Evolutionary conservation across 2,113 vertebrate genomes (phyloP).

Genomic region (Nothobranchius furzeri): DNA sequence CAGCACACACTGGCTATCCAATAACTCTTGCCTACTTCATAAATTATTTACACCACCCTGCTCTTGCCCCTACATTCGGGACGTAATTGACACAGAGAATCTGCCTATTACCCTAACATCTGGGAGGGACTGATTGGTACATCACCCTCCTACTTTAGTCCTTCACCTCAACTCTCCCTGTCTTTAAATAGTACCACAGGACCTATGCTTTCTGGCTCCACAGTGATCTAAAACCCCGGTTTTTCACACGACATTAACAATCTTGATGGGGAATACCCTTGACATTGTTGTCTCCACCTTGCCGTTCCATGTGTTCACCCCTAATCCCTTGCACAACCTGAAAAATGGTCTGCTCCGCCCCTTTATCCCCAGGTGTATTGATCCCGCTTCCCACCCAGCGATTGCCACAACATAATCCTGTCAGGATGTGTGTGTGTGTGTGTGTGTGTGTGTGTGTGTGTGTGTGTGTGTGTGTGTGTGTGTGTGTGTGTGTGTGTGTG

Average conservation of each 20-base stretch:
- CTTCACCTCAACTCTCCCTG: conserved; percentile 10
- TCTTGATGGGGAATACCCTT: conserved; percentile 63
- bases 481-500: conserved; percentile 13
- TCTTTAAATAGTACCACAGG: not conserved
- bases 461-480: conserved; percentile 3
- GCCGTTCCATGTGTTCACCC: conserved; percentile 17
- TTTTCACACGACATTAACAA: conserved; percentile 50
- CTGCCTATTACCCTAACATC: conserved; percentile 63
- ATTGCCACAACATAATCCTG: conserved; percentile 39
- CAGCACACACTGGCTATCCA: not conserved
- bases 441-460: not conserved
- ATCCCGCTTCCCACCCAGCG: conserved; percentile 38
- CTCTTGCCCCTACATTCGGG: conserved; percentile 37
- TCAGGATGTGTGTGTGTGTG: conserved; percentile 21
- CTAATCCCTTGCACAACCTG: conserved; percentile 46
- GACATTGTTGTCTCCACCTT: conserved; percentile 43
- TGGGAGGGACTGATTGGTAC: conserved; percentile 48
- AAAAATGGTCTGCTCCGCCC: conserved; percentile 60
- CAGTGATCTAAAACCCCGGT: conserved; percentile 26
- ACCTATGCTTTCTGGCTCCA: conserved; percentile 3
- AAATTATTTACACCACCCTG: conserved; percentile 56
- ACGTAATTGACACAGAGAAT: conserved; percentile 64
- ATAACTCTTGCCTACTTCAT: conserved; percentile 47
- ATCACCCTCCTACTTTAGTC: conserved; percentile 20
- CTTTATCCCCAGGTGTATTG: conserved; percentile 61